Conservation (phyloP, 2,888 invertebrate species). For the Tipula vernalis region DNA sequence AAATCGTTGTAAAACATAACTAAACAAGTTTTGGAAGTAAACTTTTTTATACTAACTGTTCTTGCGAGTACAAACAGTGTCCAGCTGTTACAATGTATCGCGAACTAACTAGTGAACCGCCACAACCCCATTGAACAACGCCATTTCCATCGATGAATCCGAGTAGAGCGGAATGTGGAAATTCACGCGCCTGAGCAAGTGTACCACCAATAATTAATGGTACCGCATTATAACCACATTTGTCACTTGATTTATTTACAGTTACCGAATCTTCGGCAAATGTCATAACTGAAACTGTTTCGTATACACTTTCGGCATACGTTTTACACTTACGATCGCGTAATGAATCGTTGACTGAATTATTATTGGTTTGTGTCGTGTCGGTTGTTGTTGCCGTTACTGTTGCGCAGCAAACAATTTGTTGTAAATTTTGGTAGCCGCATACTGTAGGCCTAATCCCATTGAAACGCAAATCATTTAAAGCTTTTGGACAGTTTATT, state of each 20-base stretch:
- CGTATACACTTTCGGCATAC: not conserved
- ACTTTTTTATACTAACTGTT: not conserved
- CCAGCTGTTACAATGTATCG: constrained; percentile 46
- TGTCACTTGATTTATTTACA: not conserved
- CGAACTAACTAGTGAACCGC: constrained; percentile 44
- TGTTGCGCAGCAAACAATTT: not conserved
- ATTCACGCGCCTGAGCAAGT: constrained; percentile 23
- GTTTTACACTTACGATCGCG: not conserved
- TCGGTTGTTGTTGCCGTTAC: not conserved
- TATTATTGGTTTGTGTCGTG: not conserved
- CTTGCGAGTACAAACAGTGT: constrained; percentile 35
- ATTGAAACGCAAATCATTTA: not conserved
- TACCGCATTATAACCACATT: not conserved
- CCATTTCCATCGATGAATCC: constrained; percentile 10
- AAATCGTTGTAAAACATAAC: not conserved
- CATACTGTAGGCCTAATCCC: not conserved
- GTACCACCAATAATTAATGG: constrained; percentile 35
- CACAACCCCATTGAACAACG: constrained; percentile 37
- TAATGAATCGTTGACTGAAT: not conserved
- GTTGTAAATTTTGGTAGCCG: not conserved
- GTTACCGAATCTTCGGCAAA: not conserved
- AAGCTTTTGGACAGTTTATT: not conserved
- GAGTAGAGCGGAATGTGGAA: constrained; percentile 21
- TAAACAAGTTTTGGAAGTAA: too few species aligned
- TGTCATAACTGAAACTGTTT: not conserved